These are phyloP conservation scores for Psilopogon haemacephalus DNA, from an alignment of 2,113 vertebrate genomes.

Conservation along the genomic window DNA sequence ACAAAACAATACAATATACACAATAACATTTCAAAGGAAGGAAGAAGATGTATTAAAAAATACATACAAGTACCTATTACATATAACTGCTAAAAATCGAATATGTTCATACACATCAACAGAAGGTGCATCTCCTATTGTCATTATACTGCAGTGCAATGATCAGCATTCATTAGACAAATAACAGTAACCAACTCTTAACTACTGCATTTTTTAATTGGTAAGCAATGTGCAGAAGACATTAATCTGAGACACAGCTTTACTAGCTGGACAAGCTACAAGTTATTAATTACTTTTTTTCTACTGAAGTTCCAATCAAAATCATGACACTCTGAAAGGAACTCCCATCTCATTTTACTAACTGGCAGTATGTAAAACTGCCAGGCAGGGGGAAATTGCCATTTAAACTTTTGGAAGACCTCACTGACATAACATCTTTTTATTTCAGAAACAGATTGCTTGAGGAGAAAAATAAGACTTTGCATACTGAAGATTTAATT, in stretches of 20 bases:
- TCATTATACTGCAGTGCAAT: not conserved
- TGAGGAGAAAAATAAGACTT: not conserved
- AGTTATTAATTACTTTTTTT: slow-evolving; percentile 21
- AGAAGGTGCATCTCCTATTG: not conserved
- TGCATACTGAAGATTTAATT: not conserved
- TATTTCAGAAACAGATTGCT: not conserved
- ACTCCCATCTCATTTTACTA: slow-evolving; percentile 26
- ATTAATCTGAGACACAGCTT: not conserved
- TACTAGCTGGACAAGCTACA: slow-evolving; percentile 17
- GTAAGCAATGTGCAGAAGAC: not conserved
- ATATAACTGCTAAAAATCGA: not conserved
- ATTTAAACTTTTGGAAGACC: not conserved
- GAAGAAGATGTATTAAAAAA: not conserved
- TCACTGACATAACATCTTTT: not conserved
- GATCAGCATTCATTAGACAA: not conserved
- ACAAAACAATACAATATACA: not conserved
- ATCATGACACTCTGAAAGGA: not conserved
- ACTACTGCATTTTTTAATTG: not conserved
- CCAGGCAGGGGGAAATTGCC: not conserved
- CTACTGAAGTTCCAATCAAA: slow-evolving; percentile 45
- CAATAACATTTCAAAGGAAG: not conserved
- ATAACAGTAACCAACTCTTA: not conserved
- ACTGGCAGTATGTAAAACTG: not conserved
- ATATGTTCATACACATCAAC: not conserved
- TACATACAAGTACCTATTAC: not conserved